A percentile compares a stretch with the other conserved stretches of the same genome.
phyloP scores from a whole-genome alignment of 2,797 vertebrate genomes.

The Apogon talboti region DNA sequence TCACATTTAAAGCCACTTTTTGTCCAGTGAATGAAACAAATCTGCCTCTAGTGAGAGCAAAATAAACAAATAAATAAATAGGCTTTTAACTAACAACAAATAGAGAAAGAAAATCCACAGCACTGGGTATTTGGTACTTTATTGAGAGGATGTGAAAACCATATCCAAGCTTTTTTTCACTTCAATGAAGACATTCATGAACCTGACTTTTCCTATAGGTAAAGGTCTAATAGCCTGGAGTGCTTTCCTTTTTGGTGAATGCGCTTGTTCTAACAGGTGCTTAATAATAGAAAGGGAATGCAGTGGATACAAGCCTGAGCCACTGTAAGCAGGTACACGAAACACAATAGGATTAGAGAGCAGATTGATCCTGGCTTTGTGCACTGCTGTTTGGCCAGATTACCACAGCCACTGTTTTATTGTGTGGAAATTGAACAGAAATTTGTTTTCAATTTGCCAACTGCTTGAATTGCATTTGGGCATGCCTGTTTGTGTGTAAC shows the following conservation, averaged over 20 bases:
- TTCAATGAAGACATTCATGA: constrained; percentile 64
- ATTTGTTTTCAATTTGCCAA: constrained; percentile 77
- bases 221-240: constrained; percentile 67
- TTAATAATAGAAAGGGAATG: constrained; percentile 71
- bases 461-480: constrained; percentile 62
- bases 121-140: constrained; percentile 27
- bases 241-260: constrained; percentile 72
- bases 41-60: constrained; percentile 41
- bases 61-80: constrained; percentile 20
- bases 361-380: constrained; percentile 79
- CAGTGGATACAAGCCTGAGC: constrained; percentile 66
- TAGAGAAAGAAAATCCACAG: constrained; percentile 30
- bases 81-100: constrained; percentile 21
- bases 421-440: constrained; percentile 77
- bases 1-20: constrained; percentile 50
- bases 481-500: constrained; percentile 47
- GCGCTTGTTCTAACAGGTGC: constrained; percentile 78
- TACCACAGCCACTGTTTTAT: constrained; percentile 67
- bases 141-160: constrained; percentile 43
- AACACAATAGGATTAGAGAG: constrained; percentile 79
- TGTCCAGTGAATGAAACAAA: constrained; percentile 52
- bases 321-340: constrained; percentile 75
- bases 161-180: constrained; percentile 50
- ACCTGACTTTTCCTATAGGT: constrained; percentile 46
- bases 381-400: constrained; percentile 70